A percentile compares a stretch with the other conserved stretches of the same genome.
These are phyloP conservation scores for Ectemnius lituratus DNA, from an alignment of 2,888 invertebrate species.

Conservation along the genomic window DNA sequence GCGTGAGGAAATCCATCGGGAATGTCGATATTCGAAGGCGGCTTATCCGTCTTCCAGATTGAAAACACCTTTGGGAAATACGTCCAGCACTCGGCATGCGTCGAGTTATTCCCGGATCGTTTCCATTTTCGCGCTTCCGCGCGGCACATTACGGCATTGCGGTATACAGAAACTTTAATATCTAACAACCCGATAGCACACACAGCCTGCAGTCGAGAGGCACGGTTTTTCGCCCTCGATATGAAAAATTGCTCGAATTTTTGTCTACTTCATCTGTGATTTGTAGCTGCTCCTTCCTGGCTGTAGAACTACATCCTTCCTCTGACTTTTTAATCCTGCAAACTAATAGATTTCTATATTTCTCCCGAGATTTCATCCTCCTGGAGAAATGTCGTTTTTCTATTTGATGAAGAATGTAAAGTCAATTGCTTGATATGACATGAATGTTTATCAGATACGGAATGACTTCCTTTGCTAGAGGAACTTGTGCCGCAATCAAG, in stretches of 20 bases:
- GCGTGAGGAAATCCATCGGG: conserved; percentile 35
- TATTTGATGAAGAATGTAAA: too few relatives aligned
- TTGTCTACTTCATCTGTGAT: too few relatives aligned
- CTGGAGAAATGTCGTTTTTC: too few relatives aligned
- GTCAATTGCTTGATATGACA: too few relatives aligned
- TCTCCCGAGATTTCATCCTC: too few relatives aligned
- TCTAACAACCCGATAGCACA: not conserved
- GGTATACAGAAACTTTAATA: conserved; percentile 14
- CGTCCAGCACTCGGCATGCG: conserved; percentile 39
- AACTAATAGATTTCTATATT: too few relatives aligned
- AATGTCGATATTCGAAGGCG: conserved; percentile 40
- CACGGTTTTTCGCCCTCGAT: not conserved
- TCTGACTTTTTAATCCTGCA: too few relatives aligned
- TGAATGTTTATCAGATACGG: too few relatives aligned
- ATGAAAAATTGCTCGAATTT: too few relatives aligned
- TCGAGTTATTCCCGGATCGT: conserved; percentile 33
- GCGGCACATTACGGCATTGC: conserved; percentile 11
- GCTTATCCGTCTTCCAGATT: conserved; percentile 44
- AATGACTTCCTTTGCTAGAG: too few relatives aligned
- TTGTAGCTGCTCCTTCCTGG: too few relatives aligned
- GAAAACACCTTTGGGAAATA: conserved; percentile 57
- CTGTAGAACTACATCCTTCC: too few relatives aligned
- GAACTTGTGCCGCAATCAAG: not conserved
- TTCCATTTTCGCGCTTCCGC: conserved; percentile 36
- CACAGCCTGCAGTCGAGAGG: not conserved